Base-by-base conservation (phyloP, 30 jellyfish, hydroid and myxozoan species). In the Turritopsis rubra region DNA sequence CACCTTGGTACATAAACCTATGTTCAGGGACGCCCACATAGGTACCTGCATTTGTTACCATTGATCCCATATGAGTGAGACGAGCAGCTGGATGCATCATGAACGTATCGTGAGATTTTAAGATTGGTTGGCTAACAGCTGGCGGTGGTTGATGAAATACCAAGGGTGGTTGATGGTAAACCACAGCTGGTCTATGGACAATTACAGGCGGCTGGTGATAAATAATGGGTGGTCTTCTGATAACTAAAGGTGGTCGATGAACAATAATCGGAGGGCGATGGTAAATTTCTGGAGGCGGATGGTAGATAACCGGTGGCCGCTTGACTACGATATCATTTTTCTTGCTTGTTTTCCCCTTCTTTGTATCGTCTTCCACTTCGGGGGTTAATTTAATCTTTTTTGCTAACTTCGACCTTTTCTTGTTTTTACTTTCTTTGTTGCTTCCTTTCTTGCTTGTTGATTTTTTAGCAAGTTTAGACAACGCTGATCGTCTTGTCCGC, bases 141-240 rank as follows among this genome's bases (percentile, higher is more conserved):
- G 99, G 99, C 23, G 99, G 99, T 52, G 99, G 99, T 73, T 93
- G 99, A 83, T 93, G 99, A 87, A 93, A 93, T 24, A 93, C 91
- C 17, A 93, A 79, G 20, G 99, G 99, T n/a, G 99, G 99, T 75
- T 93, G 99, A 81, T 93, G 99, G 82, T 93, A 93, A 22, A 93
- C 99, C 73, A 93, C 99, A 26, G 99, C 99, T 18, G 99, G 99
- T 9, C 99, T 87, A 77, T 93, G 99, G 25, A 93, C 99, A 29
- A 93, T 93, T 52, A 93, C 99, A 7, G 99, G 99, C n/a, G 99
- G 99, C 65, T 93, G 99, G 89, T 93, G 99, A 84, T 93, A 93
- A 68, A 93, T 93, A 81, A 93, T 93, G 24, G 99, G 99, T 24
- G 99, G 99, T 78, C 99, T 79, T 0, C 99, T 87, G 72, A 93